Percentiles rank a stretch among this genome's conserved stretches.
phyloP scores from a whole-genome alignment of 2,888 invertebrate species.

The Pandemis cinnamomeana region DNA sequence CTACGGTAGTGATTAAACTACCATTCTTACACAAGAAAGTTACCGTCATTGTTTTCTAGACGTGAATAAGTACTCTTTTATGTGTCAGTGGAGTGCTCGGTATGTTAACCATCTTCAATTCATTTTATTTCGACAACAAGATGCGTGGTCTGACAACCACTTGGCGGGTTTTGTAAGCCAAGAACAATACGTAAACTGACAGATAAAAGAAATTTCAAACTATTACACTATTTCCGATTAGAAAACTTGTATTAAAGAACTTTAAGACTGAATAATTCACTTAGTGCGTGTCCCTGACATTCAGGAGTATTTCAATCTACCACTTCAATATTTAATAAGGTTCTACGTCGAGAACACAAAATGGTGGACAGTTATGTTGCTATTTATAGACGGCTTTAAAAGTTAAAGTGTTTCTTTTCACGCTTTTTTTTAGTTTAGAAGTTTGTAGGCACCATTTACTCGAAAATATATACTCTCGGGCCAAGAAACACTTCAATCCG shows the following conservation, averaged over 20 bases:
- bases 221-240: not conserved
- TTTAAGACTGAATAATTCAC: not conserved
- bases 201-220: not conserved
- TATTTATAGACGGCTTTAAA: not conserved
- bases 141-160: too few species aligned
- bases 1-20: too few species aligned
- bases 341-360: not conserved
- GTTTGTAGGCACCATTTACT: not conserved
- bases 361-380: not conserved
- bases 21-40: too few species aligned
- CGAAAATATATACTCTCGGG: too few species aligned
- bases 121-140: too few species aligned
- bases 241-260: conserved; percentile 1
- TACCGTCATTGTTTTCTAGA: too few species aligned
- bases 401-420: not conserved
- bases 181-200: too few species aligned
- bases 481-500: too few species aligned
- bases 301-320: not conserved
- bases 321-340: conserved; percentile 5
- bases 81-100: too few species aligned
- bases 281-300: not conserved
- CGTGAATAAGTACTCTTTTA: too few species aligned
- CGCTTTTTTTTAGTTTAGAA: not conserved
- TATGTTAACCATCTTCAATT: too few species aligned
- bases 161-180: too few species aligned